Base-by-base conservation (phyloP, 2,797 vertebrate species). In the Clarias laeviceps region DNA sequence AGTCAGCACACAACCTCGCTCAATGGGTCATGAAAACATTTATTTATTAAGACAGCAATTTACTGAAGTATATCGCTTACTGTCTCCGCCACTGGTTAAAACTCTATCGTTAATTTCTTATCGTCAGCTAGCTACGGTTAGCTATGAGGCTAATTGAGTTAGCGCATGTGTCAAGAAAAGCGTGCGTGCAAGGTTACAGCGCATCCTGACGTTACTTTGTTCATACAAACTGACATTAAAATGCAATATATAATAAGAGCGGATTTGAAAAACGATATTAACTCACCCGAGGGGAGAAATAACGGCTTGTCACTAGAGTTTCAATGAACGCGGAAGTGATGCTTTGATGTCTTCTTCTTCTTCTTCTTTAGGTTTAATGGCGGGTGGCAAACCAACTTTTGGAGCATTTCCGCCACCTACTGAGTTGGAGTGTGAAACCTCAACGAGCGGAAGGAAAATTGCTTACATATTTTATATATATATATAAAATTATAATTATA, bases 251-350 rank as follows among this genome's bases (percentile, higher is more conserved):
- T 11, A 1, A 34, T 34, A 29, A 6, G 5, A 7, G 14, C 14
- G 22, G 8, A 20, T 32, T 57, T 32, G 1, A 57, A 20, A 32
- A 45, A 45, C 2, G 9, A 37, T 3, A 61, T 3, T 1, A 32
- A 61, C 56, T 27, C 32, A 79, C 76, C 76, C 62, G 76, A 17
- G 2, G 0, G 12, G 11, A 17, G 12, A 18, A 54, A 32, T 57
- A n/a, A 37, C 12, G 0, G 56, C 12, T 59, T 24, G 70, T 32
- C 22, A 22, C 20, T 37, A 54, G 40, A 70, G n/a, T 68, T 56
- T 62, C 14, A 73, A 40, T 17, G 9, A 77, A 87, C 37, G 64
- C 84, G 86, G 88, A 89, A 87, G 72, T 50, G 65, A 84, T 56
- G 22, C 18, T n/a, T 1, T 61, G 84, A 17, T 24, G 32, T 54